These are phyloP conservation scores for Chelidonichthys spinosus DNA, from an alignment of 2,797 vertebrate species.

Conservation along the genomic window DNA sequence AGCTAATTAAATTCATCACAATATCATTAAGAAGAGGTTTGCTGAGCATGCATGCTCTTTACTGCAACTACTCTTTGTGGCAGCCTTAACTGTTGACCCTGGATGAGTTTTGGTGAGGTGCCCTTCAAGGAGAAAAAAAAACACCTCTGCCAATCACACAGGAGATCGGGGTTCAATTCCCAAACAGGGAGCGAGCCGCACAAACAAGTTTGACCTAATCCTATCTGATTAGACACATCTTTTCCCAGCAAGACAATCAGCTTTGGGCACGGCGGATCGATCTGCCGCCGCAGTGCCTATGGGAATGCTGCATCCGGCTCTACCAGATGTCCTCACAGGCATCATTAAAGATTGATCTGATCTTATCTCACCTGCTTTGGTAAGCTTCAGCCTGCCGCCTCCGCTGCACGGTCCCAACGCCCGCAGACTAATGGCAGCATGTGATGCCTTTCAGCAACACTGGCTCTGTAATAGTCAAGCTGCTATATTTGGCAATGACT, in stretches of 20 bases:
- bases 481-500: constrained; percentile 43
- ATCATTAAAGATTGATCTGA: constrained; percentile 38
- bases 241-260: constrained; percentile 43
- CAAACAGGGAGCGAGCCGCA: constrained; percentile 5
- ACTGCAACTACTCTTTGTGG: background rate
- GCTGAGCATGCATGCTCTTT: background rate
- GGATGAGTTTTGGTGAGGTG: background rate
- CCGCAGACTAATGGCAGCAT: constrained; percentile 10
- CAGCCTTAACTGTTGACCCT: background rate
- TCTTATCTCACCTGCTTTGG: constrained; percentile 29
- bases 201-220: constrained; percentile 25
- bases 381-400: constrained; percentile 20
- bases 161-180: constrained; percentile 10
- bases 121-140: background rate
- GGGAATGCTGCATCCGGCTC: constrained; percentile 9
- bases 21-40: background rate
- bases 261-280: constrained; percentile 24
- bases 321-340: constrained; percentile 1
- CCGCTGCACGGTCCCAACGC: constrained; percentile 1
- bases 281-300: constrained; percentile 20
- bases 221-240: constrained; percentile 39
- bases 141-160: background rate
- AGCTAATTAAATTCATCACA: background rate
- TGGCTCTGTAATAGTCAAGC: background rate
- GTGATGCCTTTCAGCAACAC: constrained; percentile 26